Conservation (phyloP, 2,888 invertebrate species). For the Drosophila stalkeri region DNA sequence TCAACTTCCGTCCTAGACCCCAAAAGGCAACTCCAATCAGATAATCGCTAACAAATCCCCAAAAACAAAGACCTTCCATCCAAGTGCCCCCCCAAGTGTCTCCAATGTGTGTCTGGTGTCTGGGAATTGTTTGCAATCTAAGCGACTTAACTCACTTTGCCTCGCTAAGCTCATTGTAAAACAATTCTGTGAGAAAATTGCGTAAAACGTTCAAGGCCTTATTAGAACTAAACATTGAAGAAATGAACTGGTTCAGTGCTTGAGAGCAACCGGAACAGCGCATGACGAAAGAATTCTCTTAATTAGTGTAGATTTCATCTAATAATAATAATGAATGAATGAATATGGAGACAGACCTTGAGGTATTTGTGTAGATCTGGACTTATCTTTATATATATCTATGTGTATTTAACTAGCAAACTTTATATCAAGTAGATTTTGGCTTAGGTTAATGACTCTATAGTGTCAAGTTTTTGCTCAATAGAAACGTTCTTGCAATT, state of each 20-base stretch:
- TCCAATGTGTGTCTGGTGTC: constrained; percentile 12
- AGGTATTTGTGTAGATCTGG: background rate
- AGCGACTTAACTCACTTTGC: constrained; percentile 53
- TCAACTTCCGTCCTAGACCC: constrained; percentile 78
- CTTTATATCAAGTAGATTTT: background rate
- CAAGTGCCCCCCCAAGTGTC: background rate
- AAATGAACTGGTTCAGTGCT: constrained; percentile 3
- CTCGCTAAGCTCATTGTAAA: constrained; percentile 23
- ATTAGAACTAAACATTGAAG: constrained; percentile 24
- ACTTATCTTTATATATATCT: background rate
- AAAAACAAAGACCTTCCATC: constrained; percentile 48
- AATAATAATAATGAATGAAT: background rate
- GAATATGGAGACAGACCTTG: background rate
- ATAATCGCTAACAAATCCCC: constrained; percentile 48
- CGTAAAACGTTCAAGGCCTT: constrained; percentile 52
- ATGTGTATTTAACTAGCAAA: background rate
- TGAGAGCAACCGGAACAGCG: constrained; percentile 3
- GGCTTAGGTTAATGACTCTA: too few relatives aligned
- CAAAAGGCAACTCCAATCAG: constrained; percentile 57
- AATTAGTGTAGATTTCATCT: constrained; percentile 18
- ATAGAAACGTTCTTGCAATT: too few relatives aligned
- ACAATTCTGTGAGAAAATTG: constrained; percentile 66
- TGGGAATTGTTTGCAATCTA: constrained; percentile 62
- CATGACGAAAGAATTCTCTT: constrained; percentile 14
- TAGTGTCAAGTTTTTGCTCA: too few relatives aligned